These are phyloP conservation scores for Amphiprion clarkii DNA, from an alignment of 2,797 vertebrate species.

Conservation along the genomic window DNA sequence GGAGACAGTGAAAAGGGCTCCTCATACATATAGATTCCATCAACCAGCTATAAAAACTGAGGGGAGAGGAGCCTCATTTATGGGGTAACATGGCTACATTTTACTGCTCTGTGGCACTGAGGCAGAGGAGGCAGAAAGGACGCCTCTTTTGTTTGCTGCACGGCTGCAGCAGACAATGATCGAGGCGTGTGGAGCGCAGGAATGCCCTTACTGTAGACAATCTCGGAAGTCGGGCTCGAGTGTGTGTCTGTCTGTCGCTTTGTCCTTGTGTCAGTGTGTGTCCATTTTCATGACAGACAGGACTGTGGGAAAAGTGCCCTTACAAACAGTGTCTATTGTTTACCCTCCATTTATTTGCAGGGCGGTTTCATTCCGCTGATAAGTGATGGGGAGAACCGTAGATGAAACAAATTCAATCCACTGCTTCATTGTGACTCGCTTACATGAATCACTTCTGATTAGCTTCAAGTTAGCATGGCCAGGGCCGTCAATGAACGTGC, in stretches of 20 bases:
- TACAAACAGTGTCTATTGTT: slow-evolving; percentile 76
- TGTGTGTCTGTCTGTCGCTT: slow-evolving; percentile 79
- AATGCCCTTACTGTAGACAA: slow-evolving; percentile 83
- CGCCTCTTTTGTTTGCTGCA: slow-evolving; percentile 73
- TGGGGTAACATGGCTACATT: slow-evolving; percentile 73
- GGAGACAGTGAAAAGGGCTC: slow-evolving; percentile 71
- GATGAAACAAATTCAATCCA: slow-evolving; percentile 82
- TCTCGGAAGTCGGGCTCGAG: slow-evolving; percentile 79
- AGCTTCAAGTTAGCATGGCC: slow-evolving; percentile 77
- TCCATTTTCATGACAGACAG: slow-evolving; percentile 81
- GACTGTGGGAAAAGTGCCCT: slow-evolving; percentile 85
- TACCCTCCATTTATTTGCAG: slow-evolving; percentile 69
- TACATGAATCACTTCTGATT: slow-evolving; percentile 84
- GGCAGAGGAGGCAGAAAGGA: slow-evolving; percentile 71
- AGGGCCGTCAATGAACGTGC: slow-evolving; percentile 59
- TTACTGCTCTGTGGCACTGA: slow-evolving; percentile 77
- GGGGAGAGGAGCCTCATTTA: slow-evolving; percentile 69
- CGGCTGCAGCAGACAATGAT: slow-evolving; percentile 72
- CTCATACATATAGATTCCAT: slow-evolving; percentile 76
- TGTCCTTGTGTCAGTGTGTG: slow-evolving; percentile 80
- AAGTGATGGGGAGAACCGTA: slow-evolving; percentile 77
- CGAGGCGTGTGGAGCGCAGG: slow-evolving; percentile 72
- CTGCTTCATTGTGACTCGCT: slow-evolving; percentile 74
- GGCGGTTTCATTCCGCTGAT: slow-evolving; percentile 67
- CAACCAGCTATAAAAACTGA: slow-evolving; percentile 75